Evolutionary conservation across 2,888 invertebrate species (phyloP).

Genomic region (Endotricha flammealis): DNA sequence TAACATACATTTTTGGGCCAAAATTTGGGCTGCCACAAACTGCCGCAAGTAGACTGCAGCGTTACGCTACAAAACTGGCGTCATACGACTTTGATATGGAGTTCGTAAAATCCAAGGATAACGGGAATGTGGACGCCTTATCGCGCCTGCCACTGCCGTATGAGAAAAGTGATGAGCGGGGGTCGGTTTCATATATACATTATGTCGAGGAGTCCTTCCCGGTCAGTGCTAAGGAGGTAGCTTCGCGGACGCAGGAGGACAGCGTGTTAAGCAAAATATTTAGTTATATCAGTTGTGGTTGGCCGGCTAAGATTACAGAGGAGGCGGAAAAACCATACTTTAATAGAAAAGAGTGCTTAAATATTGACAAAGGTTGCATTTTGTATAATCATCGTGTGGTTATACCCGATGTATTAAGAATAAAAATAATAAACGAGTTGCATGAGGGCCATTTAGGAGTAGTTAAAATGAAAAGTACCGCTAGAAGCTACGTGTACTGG

Average conservation of each 20-base stretch:
- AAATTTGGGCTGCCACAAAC: too few species aligned
- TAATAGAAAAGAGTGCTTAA: not conserved
- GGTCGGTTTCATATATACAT: not conserved
- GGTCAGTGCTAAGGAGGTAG: not conserved
- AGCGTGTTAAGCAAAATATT: not conserved
- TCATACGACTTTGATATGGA: conserved; percentile 30
- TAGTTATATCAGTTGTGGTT: not conserved
- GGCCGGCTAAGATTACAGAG: not conserved
- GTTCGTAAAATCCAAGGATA: conserved; percentile 15
- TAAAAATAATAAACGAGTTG: conserved; percentile 1
- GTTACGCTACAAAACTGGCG: conserved; percentile 33
- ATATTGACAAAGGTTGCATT: not conserved
- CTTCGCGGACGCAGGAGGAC: not conserved
- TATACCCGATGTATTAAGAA: not conserved
- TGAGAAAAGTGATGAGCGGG: not conserved
- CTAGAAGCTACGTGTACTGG: conserved; percentile 12
- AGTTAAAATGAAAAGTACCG: conserved; percentile 12
- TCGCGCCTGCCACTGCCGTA: conserved; percentile 15
- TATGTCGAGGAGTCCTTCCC: not conserved
- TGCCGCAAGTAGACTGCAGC: conserved; percentile 32
- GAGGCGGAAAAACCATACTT: not conserved
- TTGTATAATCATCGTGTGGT: not conserved
- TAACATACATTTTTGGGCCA: too few species aligned
- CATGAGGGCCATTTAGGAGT: conserved; percentile 14
- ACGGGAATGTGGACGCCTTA: conserved; percentile 22